Evolutionary conservation across 2,888 invertebrate species (phyloP).

Genomic region (Xestia sexstrigata): DNA sequence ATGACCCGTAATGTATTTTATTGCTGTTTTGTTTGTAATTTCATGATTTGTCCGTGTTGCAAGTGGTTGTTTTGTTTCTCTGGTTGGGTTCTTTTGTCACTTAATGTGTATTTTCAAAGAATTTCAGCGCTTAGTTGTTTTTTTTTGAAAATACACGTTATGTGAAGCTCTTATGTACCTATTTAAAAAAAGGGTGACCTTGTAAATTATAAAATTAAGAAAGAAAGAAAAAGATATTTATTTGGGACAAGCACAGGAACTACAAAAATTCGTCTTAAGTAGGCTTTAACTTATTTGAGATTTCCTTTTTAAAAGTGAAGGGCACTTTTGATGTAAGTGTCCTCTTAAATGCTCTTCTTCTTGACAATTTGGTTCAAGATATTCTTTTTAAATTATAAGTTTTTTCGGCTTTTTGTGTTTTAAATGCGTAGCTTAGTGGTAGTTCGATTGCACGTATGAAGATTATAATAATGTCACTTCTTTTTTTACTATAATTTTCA

Average conservation of each 20-base stretch:
- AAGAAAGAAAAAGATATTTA: no score
- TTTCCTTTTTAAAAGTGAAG: not conserved
- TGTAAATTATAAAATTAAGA: no score
- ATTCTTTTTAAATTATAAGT: not conserved
- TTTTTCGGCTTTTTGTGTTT: not conserved
- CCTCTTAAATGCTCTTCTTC: not conserved
- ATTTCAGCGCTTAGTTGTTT: no score
- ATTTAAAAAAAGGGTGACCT: not conserved
- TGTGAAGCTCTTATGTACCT: not conserved
- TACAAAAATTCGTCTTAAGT: not conserved
- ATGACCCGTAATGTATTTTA: slow-evolving; percentile 20
- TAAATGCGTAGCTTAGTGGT: not conserved
- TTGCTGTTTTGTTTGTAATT: slow-evolving; percentile 19
- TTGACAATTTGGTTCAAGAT: not conserved
- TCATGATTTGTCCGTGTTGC: not conserved
- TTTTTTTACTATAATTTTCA: not conserved
- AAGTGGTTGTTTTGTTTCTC: not conserved
- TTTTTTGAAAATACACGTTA: not conserved
- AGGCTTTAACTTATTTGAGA: not conserved
- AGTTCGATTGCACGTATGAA: not conserved
- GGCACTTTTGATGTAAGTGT: not conserved
- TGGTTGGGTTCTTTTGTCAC: no score
- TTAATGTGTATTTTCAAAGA: no score
- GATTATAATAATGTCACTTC: not conserved
- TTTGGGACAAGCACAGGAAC: no score